A percentile compares a stretch with the other conserved stretches of the same genome.
phyloP scores from a whole-genome alignment of 2,797 vertebrate species.

The Pangasius macronema region DNA sequence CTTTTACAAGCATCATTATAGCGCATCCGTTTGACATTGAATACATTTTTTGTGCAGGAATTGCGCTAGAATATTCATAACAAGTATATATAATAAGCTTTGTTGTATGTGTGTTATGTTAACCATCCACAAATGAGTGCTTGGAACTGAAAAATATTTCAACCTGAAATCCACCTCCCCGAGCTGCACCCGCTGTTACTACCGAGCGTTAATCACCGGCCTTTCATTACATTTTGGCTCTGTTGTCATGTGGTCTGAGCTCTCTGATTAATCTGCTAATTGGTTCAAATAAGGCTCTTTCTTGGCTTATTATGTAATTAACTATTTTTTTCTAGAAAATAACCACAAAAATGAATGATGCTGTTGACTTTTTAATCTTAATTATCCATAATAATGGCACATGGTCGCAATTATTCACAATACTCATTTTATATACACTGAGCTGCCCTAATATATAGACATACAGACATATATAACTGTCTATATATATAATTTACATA shows the following conservation, averaged over 20 bases:
- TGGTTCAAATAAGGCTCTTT: constrained; percentile 2
- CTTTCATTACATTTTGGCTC: not conserved
- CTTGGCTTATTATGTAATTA: constrained; percentile 14
- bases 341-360: not conserved
- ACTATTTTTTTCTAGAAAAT: not conserved
- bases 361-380: not conserved
- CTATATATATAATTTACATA: no score
- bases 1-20: not conserved
- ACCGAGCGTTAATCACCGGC: not conserved
- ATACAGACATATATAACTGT: no score
- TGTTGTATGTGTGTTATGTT: not conserved
- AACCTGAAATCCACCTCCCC: not conserved
- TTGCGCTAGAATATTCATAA: not conserved
- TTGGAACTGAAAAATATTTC: not conserved
- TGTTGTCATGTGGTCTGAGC: not conserved
- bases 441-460: no score
- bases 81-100: not conserved
- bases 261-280: constrained; percentile 26
- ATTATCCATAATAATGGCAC: not conserved
- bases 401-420: not conserved
- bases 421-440: not conserved
- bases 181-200: not conserved
- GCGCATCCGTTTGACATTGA: not conserved
- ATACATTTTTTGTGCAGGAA: not conserved
- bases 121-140: not conserved